A percentile compares a stretch with the other conserved stretches of the same genome.
Conservation (phyloP, 1,140 invertebrate genomes). For the Mya arenaria region DNA sequence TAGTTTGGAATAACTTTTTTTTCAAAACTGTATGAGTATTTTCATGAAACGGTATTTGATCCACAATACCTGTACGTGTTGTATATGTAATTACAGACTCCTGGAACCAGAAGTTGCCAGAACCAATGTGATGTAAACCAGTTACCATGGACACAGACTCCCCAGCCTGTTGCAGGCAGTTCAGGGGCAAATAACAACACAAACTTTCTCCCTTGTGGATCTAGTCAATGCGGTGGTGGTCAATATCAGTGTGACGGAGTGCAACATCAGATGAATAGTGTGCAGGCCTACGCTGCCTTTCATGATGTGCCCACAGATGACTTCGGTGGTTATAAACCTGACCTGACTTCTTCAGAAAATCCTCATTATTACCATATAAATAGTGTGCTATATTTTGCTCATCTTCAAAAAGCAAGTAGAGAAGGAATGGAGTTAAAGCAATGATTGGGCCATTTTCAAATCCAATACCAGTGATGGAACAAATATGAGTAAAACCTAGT, state of each 20-base stretch:
- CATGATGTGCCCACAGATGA: conserved; percentile 35
- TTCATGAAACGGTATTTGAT: not conserved
- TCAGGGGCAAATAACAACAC: conserved; percentile 43
- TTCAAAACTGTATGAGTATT: not conserved
- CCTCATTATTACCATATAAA: conserved; percentile 65
- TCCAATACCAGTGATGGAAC: no score
- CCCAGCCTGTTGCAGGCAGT: not conserved
- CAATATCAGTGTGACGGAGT: conserved; percentile 32
- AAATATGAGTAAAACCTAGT: no score
- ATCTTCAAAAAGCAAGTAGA: conserved; percentile 45
- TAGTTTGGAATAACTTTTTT: not conserved
- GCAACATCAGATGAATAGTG: not conserved
- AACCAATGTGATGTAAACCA: not conserved
- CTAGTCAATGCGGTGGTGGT: conserved; percentile 43
- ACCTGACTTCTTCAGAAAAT: conserved; percentile 49
- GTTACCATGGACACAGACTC: conserved; percentile 29
- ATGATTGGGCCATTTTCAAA: no score
- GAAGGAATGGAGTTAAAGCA: conserved; percentile 32
- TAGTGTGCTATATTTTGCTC: conserved; percentile 52
- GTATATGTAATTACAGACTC: conserved; percentile 5
- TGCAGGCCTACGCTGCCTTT: conserved; percentile 22
- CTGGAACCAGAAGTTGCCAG: not conserved
- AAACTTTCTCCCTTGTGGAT: conserved; percentile 36
- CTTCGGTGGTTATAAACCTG: conserved; percentile 55
- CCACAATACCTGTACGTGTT: not conserved